Evolutionary conservation across 2,113 vertebrate genomes (phyloP).

Genomic region (Girardinichthys multiradiatus): DNA sequence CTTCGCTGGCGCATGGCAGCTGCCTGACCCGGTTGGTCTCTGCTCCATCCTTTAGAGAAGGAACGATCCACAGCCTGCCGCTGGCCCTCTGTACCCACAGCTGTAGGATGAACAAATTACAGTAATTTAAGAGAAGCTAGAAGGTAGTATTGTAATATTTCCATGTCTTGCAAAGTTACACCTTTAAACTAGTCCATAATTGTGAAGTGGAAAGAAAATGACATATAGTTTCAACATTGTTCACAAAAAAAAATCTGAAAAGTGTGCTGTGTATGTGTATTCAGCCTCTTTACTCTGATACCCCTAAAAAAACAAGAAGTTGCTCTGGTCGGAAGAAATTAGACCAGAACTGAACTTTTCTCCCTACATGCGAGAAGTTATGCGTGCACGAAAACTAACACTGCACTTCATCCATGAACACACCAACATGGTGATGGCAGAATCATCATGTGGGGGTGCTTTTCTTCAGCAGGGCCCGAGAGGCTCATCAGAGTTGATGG

Average conservation of each 20-base stretch:
- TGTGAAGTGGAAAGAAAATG: not conserved
- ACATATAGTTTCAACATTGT: not conserved
- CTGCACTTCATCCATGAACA: too few relatives aligned
- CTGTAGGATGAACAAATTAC: constrained; percentile 60
- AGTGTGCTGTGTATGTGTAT: not conserved
- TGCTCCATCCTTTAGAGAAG: constrained; percentile 98
- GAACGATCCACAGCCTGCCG: constrained; percentile 94
- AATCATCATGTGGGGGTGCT: not conserved
- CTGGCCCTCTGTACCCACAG: constrained; percentile 90
- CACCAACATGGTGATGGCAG: not conserved
- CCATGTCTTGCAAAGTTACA: not conserved
- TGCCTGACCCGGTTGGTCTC: constrained; percentile 93
- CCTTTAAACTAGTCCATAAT: not conserved
- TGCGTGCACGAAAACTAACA: too few relatives aligned
- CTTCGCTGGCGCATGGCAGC: constrained; percentile 95
- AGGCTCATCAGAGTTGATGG: too few relatives aligned
- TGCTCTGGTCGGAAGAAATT: too few relatives aligned
- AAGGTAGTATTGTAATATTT: not conserved
- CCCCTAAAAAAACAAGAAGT: too few relatives aligned
- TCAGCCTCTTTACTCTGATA: too few relatives aligned
- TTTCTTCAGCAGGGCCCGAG: too few relatives aligned
- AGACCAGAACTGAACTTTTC: too few relatives aligned
- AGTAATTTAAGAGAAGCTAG: not conserved
- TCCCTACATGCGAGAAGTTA: too few relatives aligned
- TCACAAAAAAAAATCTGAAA: not conserved